Conservation (phyloP, 2,113 vertebrate genomes). For the cattle (Bos taurus) region ARS-UCD2.0 NC_037352.1:12109501-12110000, state of each 20-base stretch:
- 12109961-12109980: slow-evolving; percentile 1
- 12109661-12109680: not conserved
- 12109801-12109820: not conserved
- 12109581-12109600: not conserved
- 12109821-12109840: not conserved
- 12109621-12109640: not conserved
- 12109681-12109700: not conserved
- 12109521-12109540: not conserved
- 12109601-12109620: not conserved
- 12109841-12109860: not conserved
- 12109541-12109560: not conserved
- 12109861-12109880: not conserved
- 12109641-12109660: not conserved
- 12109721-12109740: not conserved
- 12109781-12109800: not conserved
- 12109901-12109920: not conserved
- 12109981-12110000: not conserved
- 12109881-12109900: not conserved
- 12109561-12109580: not conserved
- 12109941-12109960: not conserved
- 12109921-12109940: not conserved
- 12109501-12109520: not conserved
- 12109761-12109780: not conserved
- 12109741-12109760: not conserved
- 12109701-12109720: not conserved